A percentile compares a stretch with the other conserved stretches of the same genome.
These are phyloP conservation scores for Caenorhabditis inopinata DNA, from an alignment of 1,140 invertebrate species.

Conservation along the genomic window DNA sequence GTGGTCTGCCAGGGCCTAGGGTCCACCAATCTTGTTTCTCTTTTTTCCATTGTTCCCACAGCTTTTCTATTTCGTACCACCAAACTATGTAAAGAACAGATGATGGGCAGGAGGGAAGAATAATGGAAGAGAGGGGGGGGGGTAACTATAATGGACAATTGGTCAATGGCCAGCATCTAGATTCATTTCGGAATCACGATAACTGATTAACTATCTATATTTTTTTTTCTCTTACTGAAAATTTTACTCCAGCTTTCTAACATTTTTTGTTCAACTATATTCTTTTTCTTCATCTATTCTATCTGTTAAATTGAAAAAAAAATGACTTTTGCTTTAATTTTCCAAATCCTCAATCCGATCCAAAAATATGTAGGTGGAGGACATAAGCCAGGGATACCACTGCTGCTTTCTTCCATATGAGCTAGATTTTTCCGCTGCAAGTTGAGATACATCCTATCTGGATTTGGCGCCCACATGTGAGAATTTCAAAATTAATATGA, in stretches of 20 bases:
- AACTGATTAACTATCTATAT: not conserved
- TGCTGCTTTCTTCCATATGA: not conserved
- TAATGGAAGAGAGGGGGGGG: not conserved
- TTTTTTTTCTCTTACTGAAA: not conserved
- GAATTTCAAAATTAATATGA: not conserved
- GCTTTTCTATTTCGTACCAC: constrained; percentile 10
- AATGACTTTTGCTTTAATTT: not conserved
- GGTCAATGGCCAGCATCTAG: not conserved
- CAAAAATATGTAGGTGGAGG: not conserved
- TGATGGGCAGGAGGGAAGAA: not conserved
- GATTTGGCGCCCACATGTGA: not conserved
- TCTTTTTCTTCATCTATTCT: not conserved
- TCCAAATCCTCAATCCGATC: not conserved
- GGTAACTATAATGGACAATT: constrained; percentile 8
- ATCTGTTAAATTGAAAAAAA: too few species aligned
- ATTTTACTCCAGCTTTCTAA: not conserved
- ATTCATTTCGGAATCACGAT: not conserved
- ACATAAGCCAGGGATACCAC: not conserved
- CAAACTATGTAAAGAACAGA: not conserved
- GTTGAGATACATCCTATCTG: not conserved
- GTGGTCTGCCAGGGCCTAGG: not conserved
- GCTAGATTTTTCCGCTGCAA: not conserved
- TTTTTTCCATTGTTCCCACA: constrained; percentile 14
- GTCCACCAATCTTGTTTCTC: constrained; percentile 18
- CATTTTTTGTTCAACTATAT: not conserved